Percentiles rank a stretch among this genome's conserved stretches.
phyloP scores from a whole-genome alignment of 2,113 vertebrate genomes.

The Callospermophilus lateralis region DNA sequence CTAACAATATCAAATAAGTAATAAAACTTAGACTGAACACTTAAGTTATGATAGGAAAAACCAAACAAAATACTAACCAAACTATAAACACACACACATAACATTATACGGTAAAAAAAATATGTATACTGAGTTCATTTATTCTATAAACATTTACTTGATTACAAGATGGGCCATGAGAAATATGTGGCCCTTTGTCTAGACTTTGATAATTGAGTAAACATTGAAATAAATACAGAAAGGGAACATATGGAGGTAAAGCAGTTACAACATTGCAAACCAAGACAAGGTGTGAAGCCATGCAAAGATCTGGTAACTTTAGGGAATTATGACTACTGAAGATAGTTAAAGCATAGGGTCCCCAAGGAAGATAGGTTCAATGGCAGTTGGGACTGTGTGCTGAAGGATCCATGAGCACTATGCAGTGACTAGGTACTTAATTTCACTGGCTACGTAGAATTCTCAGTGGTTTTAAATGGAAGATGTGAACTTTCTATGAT shows the following conservation, averaged over 20 bases:
- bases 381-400: background rate
- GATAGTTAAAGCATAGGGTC: background rate
- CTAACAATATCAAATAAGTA: background rate
- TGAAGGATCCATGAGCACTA: background rate
- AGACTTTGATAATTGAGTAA: background rate
- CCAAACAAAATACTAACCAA: slow-evolving; percentile 22
- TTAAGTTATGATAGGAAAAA: background rate
- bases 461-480: slow-evolving; percentile 2
- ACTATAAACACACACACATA: background rate
- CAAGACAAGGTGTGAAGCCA: background rate
- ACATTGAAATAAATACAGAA: background rate
- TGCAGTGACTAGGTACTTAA: background rate
- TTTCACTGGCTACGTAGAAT: background rate
- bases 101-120: slow-evolving; percentile 25
- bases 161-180: background rate
- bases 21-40: background rate
- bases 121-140: background rate
- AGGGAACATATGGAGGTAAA: background rate
- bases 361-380: background rate
- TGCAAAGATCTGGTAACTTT: background rate
- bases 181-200: background rate
- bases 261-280: background rate
- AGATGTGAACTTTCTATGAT: slow-evolving; percentile 40
- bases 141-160: slow-evolving; percentile 30
- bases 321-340: background rate